Evolutionary conservation across 2,888 invertebrate species (phyloP).

Genomic region (Gonocerus acuteangulatus): DNA sequence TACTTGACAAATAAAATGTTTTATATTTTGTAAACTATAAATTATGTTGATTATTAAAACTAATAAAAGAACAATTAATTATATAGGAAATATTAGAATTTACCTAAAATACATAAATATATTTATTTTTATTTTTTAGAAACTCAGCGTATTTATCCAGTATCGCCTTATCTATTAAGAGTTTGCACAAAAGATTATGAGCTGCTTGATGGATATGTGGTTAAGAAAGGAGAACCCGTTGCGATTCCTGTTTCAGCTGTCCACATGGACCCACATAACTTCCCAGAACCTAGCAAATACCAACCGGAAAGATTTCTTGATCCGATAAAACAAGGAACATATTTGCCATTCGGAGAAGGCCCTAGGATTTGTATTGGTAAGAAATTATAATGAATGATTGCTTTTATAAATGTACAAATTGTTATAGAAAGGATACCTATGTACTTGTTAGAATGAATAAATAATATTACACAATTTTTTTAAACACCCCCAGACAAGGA

Average conservation of each 20-base stretch:
- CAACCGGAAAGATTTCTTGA: constrained; percentile 28
- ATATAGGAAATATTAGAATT: no score
- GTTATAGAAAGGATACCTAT: no score
- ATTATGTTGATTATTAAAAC: no score
- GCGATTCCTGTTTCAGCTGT: constrained; percentile 27
- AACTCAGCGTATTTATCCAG: constrained; percentile 14
- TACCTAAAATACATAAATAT: no score
- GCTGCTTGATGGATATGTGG: constrained; percentile 9
- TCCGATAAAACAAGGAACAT: constrained; percentile 5
- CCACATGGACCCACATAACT: constrained; percentile 30
- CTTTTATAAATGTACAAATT: no score
- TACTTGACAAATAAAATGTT: no score
- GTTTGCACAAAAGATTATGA: constrained; percentile 17
- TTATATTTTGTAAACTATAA: no score
- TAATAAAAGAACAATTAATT: no score
- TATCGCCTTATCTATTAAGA: not conserved
- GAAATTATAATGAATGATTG: not conserved
- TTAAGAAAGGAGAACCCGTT: constrained; percentile 26
- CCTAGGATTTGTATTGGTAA: constrained; percentile 27
- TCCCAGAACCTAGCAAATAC: constrained; percentile 27
- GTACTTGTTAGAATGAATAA: no score
- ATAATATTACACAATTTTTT: no score
- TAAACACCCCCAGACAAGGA: no score
- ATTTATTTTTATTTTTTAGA: not conserved
- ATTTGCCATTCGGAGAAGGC: constrained; percentile 24